Evolutionary conservation across 2,797 vertebrate genomes (phyloP), one percentile per base, ranked within the genome.

Genomic region (Gambelia wislizenii): DNA sequence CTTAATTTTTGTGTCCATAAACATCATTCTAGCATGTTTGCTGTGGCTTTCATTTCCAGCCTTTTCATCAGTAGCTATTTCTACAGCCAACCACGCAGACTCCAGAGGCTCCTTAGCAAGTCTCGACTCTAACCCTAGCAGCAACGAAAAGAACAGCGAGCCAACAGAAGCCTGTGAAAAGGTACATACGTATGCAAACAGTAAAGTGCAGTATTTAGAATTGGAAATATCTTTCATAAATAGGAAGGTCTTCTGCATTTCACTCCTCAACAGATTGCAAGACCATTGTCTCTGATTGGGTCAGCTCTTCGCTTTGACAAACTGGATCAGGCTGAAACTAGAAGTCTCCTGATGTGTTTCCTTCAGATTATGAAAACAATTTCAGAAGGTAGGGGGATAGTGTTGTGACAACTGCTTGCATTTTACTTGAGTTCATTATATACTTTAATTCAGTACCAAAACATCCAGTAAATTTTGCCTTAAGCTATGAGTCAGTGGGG

Each of bases 361-460:
- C 97, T 99, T 92, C 99, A 99, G 96, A 99, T 99, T 89, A 99
- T 99, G 98, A 99, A 99, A 97, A 99, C 98, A 49, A 98, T 99
- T 96, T 99, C 99, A 0, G 98, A 99, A 93, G 99, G 99, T 99
- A 96, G 96, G 92, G 69, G 39, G 88, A 83, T 2, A 47, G 30
- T n/a, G 20, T 33, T 87, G 2, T 2, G 2, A 33, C 6, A 8
- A 33, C 2, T 9, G 39, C 78, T 75, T 42, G 0, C 7, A 70
- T 1, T 54, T 90, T 30, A 36, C 54, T 83, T 90, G 16, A 0
- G 0, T 80, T 74, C 10, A 6, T 75, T 69, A 9, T 83, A 39
- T 85, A 13, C 9, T 42, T 59, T 74, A 47, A 90, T 91, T 78
- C 67, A 44, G 52, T 67, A 72, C 25, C 30, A 42, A 25, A 20